Evolutionary conservation across 2,888 invertebrate genomes (phyloP).

Genomic region (Agriopis marginaria): DNA sequence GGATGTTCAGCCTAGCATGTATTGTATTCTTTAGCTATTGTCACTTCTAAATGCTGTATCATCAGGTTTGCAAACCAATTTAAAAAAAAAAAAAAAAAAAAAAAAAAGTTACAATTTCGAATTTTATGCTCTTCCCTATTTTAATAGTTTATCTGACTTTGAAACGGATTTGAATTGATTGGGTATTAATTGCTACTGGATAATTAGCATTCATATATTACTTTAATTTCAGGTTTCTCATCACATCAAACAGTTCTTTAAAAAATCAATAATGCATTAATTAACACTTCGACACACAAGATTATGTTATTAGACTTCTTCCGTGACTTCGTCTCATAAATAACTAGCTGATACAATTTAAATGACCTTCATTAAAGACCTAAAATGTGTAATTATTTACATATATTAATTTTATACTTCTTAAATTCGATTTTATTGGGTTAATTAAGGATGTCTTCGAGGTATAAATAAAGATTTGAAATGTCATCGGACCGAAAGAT

Average conservation of each 20-base stretch:
- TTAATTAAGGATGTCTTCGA: slow-evolving; percentile 43
- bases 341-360: slow-evolving; percentile 44
- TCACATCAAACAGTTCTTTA: neutral
- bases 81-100: too few relatives aligned
- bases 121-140: neutral
- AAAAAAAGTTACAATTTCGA: too few relatives aligned
- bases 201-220: slow-evolving; percentile 10
- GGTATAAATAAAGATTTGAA: slow-evolving; percentile 38
- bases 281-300: slow-evolving; percentile 32
- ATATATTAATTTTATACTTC: slow-evolving; percentile 39
- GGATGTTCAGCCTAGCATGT: too few relatives aligned
- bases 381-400: slow-evolving; percentile 42
- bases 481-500: slow-evolving; percentile 31
- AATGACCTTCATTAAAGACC: slow-evolving; percentile 42
- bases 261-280: slow-evolving; percentile 31
- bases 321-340: slow-evolving; percentile 37
- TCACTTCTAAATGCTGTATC: too few relatives aligned
- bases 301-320: slow-evolving; percentile 37
- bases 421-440: slow-evolving; percentile 39
- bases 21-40: too few relatives aligned
- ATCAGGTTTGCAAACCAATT: too few relatives aligned
- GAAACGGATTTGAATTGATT: slow-evolving; percentile 5
- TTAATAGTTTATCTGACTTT: neutral
- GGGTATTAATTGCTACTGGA: slow-evolving; percentile 8
- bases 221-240: slow-evolving; percentile 1